Conservation (phyloP, 2,797 vertebrate species). For the Microhierax caerulescens region DNA sequence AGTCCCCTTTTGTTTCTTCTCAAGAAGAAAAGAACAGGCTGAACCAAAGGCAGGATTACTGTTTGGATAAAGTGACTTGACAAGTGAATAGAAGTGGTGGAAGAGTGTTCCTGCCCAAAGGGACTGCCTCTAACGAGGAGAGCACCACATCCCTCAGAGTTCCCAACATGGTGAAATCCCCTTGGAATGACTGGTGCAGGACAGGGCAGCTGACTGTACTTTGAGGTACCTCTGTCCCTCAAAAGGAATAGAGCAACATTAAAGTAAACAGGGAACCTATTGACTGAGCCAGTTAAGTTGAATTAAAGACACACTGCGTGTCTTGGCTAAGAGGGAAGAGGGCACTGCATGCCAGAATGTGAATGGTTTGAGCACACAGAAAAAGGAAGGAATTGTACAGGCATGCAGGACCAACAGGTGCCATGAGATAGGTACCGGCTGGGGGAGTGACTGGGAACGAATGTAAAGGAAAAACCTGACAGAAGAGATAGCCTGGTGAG, state of each 20-base stretch:
- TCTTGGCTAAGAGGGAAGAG: neutral
- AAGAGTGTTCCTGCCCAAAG: fast-evolving
- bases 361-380: neutral
- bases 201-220: neutral
- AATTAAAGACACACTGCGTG: neutral
- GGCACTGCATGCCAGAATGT: neutral
- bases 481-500: neutral
- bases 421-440: neutral
- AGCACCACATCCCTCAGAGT: neutral
- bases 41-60: conserved; percentile 33
- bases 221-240: neutral
- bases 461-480: neutral
- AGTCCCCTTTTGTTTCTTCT: neutral
- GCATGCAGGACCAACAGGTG: neutral
- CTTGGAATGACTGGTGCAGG: neutral
- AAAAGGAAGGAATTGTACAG: neutral
- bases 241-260: neutral
- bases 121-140: neutral
- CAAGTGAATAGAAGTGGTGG: neutral
- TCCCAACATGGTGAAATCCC: neutral
- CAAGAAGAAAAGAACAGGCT: conserved; percentile 19
- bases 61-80: neutral
- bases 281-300: neutral
- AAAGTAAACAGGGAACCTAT: neutral
- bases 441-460: neutral